Percentiles rank a stretch among this genome's conserved stretches.
These are phyloP conservation scores for Aphelenchoides fujianensis DNA, from an alignment of 1,140 invertebrate species.

Conservation along the genomic window DNA sequence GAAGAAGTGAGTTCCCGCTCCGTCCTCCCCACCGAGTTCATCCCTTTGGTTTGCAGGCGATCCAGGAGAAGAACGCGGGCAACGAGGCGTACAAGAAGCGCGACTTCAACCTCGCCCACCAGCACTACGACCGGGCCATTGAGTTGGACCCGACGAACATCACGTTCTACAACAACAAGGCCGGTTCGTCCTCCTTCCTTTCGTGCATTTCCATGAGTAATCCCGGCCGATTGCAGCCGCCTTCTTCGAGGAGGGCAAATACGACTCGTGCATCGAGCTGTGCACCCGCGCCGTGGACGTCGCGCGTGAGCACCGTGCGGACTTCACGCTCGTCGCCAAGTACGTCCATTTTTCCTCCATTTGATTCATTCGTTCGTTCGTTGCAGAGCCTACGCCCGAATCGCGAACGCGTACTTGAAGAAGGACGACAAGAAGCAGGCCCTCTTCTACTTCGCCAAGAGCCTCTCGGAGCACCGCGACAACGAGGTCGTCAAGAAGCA, in stretches of 20 bases:
- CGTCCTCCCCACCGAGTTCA: too few species aligned
- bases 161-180: slow-evolving; percentile 86
- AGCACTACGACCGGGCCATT: slow-evolving; percentile 84
- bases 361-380: slow-evolving; percentile 10
- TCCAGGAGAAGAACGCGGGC: slow-evolving; percentile 80
- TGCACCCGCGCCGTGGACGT: slow-evolving; percentile 91
- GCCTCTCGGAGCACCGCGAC: slow-evolving; percentile 91
- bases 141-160: slow-evolving; percentile 87
- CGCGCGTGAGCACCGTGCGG: slow-evolving; percentile 90
- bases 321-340: slow-evolving; percentile 95
- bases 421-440: slow-evolving; percentile 77
- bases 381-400: slow-evolving; percentile 66
- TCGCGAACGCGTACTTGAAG: slow-evolving; percentile 67
- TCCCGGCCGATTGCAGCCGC: slow-evolving; percentile 47
- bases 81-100: slow-evolving; percentile 94
- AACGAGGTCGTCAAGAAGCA: slow-evolving; percentile 66
- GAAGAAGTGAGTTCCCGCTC: slow-evolving; percentile 20
- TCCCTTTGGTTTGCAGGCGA: slow-evolving; percentile 67
- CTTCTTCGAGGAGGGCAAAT: slow-evolving; percentile 83
- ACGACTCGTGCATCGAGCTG: slow-evolving; percentile 82
- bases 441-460: slow-evolving; percentile 90
- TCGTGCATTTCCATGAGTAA: too few species aligned
- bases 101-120: slow-evolving; percentile 80
- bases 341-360: slow-evolving; percentile 2
- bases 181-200: too few species aligned